These are phyloP conservation scores for Sarcophaga peregrina DNA, from an alignment of 1,140 invertebrate genomes.

Conservation along the genomic window DNA sequence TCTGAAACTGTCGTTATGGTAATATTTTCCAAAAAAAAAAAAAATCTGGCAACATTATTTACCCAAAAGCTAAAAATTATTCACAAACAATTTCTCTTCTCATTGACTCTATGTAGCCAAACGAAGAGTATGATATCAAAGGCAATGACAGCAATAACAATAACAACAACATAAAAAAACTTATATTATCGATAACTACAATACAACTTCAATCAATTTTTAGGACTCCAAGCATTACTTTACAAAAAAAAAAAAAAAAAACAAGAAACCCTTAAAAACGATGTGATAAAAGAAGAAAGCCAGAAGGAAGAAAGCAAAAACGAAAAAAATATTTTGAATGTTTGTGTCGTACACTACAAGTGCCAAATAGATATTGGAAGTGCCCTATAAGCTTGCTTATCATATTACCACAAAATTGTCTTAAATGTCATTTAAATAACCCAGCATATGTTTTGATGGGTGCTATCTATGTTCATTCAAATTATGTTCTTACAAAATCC, in stretches of 20 bases:
- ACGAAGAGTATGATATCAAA: not conserved
- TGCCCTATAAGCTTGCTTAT: not conserved
- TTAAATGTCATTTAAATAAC: not conserved
- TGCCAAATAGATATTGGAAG: not conserved
- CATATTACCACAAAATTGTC: not conserved
- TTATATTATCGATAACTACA: not conserved
- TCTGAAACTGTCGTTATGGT: too few species aligned
- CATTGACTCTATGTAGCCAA: not conserved
- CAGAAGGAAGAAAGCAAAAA: not conserved
- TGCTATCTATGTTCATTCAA: too few species aligned
- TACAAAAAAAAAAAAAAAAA: not conserved
- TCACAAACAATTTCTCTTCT: not conserved
- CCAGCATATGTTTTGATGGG: not conserved
- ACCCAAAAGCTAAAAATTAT: not conserved
- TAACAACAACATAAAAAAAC: not conserved
- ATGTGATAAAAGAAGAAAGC: not conserved
- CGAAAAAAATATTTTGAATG: not conserved
- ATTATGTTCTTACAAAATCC: too few species aligned
- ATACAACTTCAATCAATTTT: not conserved
- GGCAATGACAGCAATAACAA: conserved; percentile 3
- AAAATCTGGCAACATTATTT: not conserved
- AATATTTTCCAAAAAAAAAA: not conserved
- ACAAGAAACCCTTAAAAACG: not conserved
- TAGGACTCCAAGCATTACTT: conserved; percentile 13
- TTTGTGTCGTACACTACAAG: not conserved